A percentile compares a stretch with the other conserved stretches of the same genome.
Conservation (phyloP, 35 echinoderm and acorn worm species). For the Chiridota heheva region DNA sequence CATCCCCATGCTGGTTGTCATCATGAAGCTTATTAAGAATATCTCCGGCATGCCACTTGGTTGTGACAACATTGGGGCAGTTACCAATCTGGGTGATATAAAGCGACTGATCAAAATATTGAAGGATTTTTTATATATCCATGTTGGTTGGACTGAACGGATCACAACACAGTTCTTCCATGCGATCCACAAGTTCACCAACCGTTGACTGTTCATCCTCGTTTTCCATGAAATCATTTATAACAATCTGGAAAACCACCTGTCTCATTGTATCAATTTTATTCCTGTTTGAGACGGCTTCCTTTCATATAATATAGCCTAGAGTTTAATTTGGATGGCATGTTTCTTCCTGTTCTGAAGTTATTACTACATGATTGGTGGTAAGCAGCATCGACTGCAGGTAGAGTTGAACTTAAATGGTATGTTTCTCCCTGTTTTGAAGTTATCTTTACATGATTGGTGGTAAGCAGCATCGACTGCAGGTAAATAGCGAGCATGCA, state of each 20-base stretch:
- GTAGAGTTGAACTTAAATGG: neutral
- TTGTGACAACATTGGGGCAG: neutral
- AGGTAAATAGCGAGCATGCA: neutral
- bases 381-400: slow-evolving; percentile 23
- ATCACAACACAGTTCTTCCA: neutral
- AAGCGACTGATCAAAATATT: slow-evolving; percentile 9
- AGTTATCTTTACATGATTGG: slow-evolving; percentile 15
- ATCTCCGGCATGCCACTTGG: neutral
- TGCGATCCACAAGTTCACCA: neutral
- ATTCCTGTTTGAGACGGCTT: neutral
- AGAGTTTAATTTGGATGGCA: too few relatives aligned
- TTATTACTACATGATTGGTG: slow-evolving; percentile 19
- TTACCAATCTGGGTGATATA: slow-evolving; percentile 3
- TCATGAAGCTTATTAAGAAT: neutral
- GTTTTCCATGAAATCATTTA: neutral
- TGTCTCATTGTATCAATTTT: neutral
- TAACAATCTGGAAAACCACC: neutral
- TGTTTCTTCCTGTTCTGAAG: slow-evolving; percentile 5
- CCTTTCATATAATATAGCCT: too few relatives aligned
- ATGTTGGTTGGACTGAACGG: neutral
- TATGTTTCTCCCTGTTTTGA: neutral
- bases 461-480: slow-evolving; percentile 28
- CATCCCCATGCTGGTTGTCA: neutral
- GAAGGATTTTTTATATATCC: neutral
- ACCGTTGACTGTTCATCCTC: slow-evolving; percentile 17